A percentile compares a stretch with the other conserved stretches of the same genome.
Evolutionary conservation across 2,888 invertebrate species (phyloP).

Genomic region (Athripsodes cinereus): DNA sequence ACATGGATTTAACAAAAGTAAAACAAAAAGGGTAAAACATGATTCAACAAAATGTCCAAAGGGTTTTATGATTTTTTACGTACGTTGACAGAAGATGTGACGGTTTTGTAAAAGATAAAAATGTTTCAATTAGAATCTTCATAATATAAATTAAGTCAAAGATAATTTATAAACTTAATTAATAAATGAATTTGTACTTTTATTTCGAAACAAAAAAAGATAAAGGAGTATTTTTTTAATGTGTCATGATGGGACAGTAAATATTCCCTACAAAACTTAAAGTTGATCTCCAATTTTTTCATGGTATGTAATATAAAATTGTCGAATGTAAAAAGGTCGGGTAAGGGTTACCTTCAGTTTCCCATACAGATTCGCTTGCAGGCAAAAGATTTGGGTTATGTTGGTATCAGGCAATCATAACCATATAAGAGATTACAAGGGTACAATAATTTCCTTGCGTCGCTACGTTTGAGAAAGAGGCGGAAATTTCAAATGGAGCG

Average conservation of each 20-base stretch:
- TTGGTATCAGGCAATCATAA: neutral
- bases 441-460: neutral
- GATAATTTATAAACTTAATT: too few species aligned
- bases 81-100: too few species aligned
- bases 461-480: neutral
- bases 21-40: neutral
- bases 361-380: slow-evolving; percentile 1
- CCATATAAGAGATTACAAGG: neutral
- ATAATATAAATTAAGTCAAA: too few species aligned
- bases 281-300: too few species aligned
- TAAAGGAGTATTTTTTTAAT: neutral
- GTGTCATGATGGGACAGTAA: neutral
- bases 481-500: neutral
- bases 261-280: too few species aligned
- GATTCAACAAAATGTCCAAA: neutral
- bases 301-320: neutral
- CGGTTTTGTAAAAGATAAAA: too few species aligned
- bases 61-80: too few species aligned
- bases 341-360: neutral
- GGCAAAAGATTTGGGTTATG: slow-evolving; percentile 1
- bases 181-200: too few species aligned
- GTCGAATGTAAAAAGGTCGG: neutral
- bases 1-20: neutral
- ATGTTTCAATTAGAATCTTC: too few species aligned
- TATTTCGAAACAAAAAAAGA: neutral